phyloP scores from a whole-genome alignment of 2,797 vertebrate genomes.

The Dermochelys coriacea region DNA sequence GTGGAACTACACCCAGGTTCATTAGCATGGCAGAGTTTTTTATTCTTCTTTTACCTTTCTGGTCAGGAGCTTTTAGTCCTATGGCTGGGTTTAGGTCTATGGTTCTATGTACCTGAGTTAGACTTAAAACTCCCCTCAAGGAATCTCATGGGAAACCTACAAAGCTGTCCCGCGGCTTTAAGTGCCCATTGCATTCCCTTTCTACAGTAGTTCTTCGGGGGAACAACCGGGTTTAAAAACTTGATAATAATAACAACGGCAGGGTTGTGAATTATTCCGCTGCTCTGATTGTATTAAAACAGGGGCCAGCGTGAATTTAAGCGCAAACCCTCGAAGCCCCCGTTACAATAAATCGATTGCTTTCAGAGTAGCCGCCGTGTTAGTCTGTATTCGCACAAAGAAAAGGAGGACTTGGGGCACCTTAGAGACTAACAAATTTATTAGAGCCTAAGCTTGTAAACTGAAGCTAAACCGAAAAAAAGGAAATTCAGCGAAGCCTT shows the following conservation, averaged over 20 bases:
- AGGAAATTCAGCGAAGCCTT: background rate
- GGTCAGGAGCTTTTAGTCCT: background rate
- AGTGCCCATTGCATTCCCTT: background rate
- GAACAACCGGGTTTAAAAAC: too few relatives aligned
- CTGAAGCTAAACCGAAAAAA: background rate
- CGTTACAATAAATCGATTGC: background rate
- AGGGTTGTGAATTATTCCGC: too few relatives aligned
- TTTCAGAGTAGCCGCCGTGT: too few relatives aligned
- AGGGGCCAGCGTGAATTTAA: background rate
- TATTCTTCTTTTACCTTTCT: background rate
- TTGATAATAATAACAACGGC: too few relatives aligned
- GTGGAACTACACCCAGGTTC: background rate
- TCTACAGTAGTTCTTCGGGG: background rate
- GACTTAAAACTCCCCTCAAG: background rate
- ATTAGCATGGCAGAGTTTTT: background rate
- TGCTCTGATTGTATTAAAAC: background rate
- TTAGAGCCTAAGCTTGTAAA: too few relatives aligned
- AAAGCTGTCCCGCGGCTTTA: background rate
- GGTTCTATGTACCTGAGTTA: background rate
- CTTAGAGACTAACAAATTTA: too few relatives aligned
- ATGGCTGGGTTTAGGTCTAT: too few relatives aligned
- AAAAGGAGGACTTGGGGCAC: too few relatives aligned
- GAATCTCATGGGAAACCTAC: background rate
- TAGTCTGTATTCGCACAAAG: too few relatives aligned
- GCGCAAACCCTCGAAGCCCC: background rate